These are phyloP conservation scores for Temnothorax curvispinosus DNA, from an alignment of 1,140 invertebrate species.

Conservation along the genomic window DNA sequence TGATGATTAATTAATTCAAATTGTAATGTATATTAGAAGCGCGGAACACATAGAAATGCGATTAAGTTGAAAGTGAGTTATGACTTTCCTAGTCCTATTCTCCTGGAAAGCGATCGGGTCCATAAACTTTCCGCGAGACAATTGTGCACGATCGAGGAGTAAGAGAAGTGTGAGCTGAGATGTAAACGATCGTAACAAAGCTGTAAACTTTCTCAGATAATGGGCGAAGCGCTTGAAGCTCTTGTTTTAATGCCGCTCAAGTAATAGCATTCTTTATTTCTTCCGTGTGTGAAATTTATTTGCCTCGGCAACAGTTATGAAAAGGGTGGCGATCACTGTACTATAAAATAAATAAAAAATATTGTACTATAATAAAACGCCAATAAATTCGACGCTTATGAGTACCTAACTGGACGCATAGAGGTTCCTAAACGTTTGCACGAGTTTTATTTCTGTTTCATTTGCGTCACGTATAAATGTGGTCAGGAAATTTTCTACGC, in stretches of 20 bases:
- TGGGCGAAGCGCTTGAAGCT: slow-evolving; percentile 5
- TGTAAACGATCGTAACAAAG: slow-evolving; percentile 11
- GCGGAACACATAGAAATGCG: background rate
- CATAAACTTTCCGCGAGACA: background rate
- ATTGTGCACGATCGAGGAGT: slow-evolving; percentile 1
- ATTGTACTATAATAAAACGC: background rate
- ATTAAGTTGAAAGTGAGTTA: slow-evolving; percentile 11
- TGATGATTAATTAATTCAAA: background rate
- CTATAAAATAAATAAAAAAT: background rate
- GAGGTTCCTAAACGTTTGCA: background rate
- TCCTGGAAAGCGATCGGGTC: background rate
- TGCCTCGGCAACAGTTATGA: background rate
- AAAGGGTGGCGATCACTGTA: background rate
- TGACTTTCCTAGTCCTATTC: background rate
- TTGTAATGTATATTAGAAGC: background rate
- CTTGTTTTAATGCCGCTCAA: background rate
- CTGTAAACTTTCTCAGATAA: slow-evolving; percentile 60
- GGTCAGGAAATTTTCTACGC: background rate
- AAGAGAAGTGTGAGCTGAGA: background rate
- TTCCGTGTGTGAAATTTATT: background rate
- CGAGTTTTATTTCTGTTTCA: background rate
- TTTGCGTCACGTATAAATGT: background rate
- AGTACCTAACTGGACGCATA: background rate
- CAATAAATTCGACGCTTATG: background rate
- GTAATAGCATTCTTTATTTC: background rate